These are phyloP conservation scores for Ornithorhynchus anatinus DNA, from an alignment of 2,113 vertebrate species.

Conservation along the genomic window DNA sequence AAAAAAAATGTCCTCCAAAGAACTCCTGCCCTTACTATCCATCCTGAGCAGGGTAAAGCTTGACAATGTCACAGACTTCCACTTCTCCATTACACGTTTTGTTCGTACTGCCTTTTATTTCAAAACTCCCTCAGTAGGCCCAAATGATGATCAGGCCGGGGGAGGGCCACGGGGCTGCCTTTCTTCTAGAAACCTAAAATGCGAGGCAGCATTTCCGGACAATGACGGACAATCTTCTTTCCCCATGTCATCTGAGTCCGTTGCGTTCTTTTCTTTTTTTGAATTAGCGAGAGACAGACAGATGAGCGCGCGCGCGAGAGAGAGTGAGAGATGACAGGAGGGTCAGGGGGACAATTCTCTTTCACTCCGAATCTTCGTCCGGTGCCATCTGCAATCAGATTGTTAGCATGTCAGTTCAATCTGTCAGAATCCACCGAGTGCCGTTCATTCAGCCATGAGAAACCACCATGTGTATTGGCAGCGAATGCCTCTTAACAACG, in stretches of 20 bases:
- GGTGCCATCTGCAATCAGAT: constrained; percentile 75
- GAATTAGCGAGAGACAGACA: no score
- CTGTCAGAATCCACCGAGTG: constrained; percentile 73
- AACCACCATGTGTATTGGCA: constrained; percentile 69
- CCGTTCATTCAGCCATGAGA: constrained; percentile 66
- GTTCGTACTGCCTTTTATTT: no score
- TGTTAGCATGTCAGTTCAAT: constrained; percentile 78
- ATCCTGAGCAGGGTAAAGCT: no score
- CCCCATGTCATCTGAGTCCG: constrained; percentile 21
- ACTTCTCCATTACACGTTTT: no score
- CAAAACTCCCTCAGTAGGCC: no score
- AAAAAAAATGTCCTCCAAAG: not conserved
- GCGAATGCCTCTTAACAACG: constrained; percentile 71
- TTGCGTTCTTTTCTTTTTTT: no score
- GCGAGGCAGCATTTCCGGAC: constrained; percentile 10
- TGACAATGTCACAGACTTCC: no score
- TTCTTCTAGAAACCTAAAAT: constrained; percentile 39
- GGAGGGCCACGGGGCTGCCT: no score
- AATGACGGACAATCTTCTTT: constrained; percentile 22
- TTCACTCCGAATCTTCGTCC: constrained; percentile 47
- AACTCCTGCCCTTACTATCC: no score
- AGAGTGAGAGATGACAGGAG: constrained; percentile 49
- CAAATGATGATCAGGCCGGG: no score
- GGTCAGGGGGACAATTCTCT: constrained; percentile 55
- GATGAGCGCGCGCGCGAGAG: no score